Evolutionary conservation across 2,113 vertebrate genomes (phyloP).

Genomic region (Rhinoptilus africanus): DNA sequence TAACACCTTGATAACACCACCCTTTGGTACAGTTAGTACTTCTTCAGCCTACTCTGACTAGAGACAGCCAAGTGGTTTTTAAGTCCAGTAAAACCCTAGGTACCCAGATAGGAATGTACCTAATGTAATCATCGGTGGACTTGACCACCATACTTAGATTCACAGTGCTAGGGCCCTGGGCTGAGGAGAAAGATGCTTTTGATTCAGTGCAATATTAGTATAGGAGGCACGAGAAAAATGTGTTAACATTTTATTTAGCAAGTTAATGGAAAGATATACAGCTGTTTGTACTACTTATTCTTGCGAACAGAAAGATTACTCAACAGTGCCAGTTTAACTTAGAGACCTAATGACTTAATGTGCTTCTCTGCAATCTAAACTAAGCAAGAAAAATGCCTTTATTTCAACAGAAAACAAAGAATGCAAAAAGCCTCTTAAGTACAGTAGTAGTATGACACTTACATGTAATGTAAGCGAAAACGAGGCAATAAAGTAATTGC

Average conservation of each 20-base stretch:
- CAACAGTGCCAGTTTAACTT: conserved; percentile 41
- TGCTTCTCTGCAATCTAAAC: conserved; percentile 19
- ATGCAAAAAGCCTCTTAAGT: conserved; percentile 34
- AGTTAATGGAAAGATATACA: conserved; percentile 61
- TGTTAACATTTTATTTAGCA: conserved; percentile 68
- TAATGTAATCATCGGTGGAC: neutral
- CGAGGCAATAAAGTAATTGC: neutral
- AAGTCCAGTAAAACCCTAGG: neutral
- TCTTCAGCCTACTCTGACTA: neutral
- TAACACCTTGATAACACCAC: neutral
- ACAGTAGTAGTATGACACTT: conserved; percentile 38
- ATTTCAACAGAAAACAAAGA: conserved; percentile 47
- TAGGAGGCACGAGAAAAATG: conserved; percentile 54
- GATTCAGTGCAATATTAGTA: conserved; percentile 37
- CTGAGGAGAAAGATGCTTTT: neutral
- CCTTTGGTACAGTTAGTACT: neutral
- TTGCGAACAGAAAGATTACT: conserved; percentile 36
- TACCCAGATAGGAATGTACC: neutral
- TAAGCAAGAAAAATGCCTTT: conserved; percentile 40
- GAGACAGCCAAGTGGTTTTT: neutral
- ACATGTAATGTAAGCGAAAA: conserved; percentile 52
- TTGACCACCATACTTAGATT: neutral
- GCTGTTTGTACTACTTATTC: conserved; percentile 40
- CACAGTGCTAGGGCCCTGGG: neutral
- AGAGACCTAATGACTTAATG: neutral